These are phyloP conservation scores for Trichosurus vulpecula DNA, from an alignment of 2,797 vertebrate species.

Conservation along the genomic window DNA sequence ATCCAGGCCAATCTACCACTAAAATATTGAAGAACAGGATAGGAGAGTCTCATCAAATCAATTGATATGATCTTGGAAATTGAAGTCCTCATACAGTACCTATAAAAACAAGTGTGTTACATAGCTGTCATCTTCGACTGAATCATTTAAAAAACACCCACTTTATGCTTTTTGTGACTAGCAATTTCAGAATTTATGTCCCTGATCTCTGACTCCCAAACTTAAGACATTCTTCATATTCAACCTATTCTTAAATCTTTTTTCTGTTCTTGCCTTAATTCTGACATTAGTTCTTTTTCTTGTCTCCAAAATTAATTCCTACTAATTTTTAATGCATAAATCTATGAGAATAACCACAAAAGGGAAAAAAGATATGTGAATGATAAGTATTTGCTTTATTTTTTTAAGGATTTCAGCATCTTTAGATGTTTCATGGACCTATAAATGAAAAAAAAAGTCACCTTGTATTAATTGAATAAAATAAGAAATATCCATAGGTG, in stretches of 20 bases:
- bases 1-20: slow-evolving; percentile 18
- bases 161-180: neutral
- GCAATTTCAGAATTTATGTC: neutral
- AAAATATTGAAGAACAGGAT: slow-evolving; percentile 35
- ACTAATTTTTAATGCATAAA: neutral
- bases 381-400: neutral
- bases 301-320: neutral
- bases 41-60: neutral
- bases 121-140: neutral
- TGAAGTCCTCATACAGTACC: neutral
- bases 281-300: neutral
- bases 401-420: neutral
- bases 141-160: neutral
- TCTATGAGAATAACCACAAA: neutral
- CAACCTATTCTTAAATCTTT: neutral
- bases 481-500: neutral
- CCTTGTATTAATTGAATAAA: neutral
- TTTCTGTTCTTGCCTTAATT: neutral
- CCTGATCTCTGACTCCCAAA: neutral
- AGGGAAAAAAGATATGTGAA: neutral
- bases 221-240: neutral
- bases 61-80: neutral
- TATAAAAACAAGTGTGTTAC: neutral
- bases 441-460: neutral
- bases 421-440: neutral